These are phyloP conservation scores for Himalopsyche tibetana DNA, from an alignment of 2,888 invertebrate species.

Conservation along the genomic window DNA sequence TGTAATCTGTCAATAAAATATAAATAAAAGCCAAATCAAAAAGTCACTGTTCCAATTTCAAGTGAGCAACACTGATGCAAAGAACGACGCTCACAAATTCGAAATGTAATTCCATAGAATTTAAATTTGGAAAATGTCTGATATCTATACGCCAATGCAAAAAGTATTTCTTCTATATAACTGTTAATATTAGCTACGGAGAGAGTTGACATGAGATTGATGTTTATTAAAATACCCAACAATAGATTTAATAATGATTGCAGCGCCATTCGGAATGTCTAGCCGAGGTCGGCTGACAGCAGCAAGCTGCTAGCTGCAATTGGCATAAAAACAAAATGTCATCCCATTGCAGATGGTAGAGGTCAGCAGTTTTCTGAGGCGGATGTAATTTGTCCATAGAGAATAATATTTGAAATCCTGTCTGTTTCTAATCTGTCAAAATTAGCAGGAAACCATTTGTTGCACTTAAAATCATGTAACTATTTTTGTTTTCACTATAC, in stretches of 20 bases:
- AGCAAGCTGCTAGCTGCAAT: constrained; percentile 16
- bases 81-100: no score
- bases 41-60: no score
- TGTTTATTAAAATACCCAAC: constrained; percentile 42
- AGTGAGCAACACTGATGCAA: no score
- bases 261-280: constrained; percentile 22
- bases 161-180: background rate
- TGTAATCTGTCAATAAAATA: no score
- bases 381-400: constrained; percentile 32
- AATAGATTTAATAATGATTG: constrained; percentile 34
- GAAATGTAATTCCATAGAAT: no score
- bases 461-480: background rate
- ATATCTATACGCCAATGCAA: background rate
- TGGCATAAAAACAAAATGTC: constrained; percentile 42
- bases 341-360: constrained; percentile 37
- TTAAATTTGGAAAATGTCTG: no score
- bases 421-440: background rate
- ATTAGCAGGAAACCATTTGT: background rate
- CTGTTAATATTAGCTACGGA: background rate
- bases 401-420: constrained; percentile 17
- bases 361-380: constrained; percentile 28
- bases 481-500: no score
- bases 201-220: background rate
- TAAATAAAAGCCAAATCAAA: no score
- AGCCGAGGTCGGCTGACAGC: constrained; percentile 22